Evolutionary conservation across 1,140 invertebrate genomes (phyloP), one percentile per base, ranked within the genome.

Genomic region (Drosophila trapezifrons): DNA sequence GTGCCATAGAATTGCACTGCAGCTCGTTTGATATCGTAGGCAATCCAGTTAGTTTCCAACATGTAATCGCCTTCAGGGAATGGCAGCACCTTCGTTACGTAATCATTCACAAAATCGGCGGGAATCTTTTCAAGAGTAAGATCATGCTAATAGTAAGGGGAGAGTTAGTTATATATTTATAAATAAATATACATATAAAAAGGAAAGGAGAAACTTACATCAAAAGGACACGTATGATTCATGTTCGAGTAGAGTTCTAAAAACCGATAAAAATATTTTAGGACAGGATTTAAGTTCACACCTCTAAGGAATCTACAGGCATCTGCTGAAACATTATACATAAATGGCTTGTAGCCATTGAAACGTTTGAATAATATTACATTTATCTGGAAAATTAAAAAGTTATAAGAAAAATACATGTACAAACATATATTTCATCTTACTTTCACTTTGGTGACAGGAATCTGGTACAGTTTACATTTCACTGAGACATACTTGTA

Each of bases 51-150:
- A 8, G 17, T 42, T 37, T 47, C 18, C 10, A 64, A 3, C 9
- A 47, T 3, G 35, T 71, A 71, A 32, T 71, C 25, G 10, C 67
- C 66, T 29, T 63, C 25, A 0, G 66, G 59, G 38, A 47, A 37
- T 2, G 42, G 59, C 20, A 67, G n/a, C 13, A 67, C 29, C 10
- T 37, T 22, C 0, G 64, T 49, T 3, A 67, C 1, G 17, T 15
- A 3, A 22, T 67, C 13, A 47, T 49, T 13, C 3, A 56, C 5
- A 45, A 47, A 66, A 17, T 13, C 7, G 3, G 7, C n/a, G 0
- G n/a, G n/a, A 6, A 42, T 1, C 17, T 60, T 60, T 0, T 60
- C 45, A 4, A 67, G 2, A 0, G 42, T n/a, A 2, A 69, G 5
- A 15, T 60, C 57, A 2, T 17, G 22, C 46, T 47, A 8, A 0